Conservation (phyloP, 1,140 invertebrate species). For the Drosophila athabasca region DNA sequence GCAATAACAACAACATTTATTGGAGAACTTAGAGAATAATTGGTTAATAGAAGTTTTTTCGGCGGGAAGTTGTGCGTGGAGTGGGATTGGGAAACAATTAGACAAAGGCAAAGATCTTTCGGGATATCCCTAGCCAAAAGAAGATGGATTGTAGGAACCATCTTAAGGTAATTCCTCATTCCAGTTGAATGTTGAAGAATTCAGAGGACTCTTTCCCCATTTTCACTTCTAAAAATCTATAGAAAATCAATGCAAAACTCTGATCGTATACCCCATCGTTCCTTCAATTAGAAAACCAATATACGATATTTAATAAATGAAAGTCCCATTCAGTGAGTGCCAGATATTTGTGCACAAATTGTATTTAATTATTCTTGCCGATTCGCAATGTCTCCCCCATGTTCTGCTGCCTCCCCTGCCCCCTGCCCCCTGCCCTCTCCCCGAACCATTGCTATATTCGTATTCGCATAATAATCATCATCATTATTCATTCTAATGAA, state of each 20-base stretch:
- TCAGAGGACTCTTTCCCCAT: neutral
- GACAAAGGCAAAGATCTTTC: no score
- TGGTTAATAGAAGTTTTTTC: neutral
- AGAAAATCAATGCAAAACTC: conserved; percentile 10
- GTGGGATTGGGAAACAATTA: no score
- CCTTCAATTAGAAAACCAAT: no score
- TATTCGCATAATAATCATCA: conserved; percentile 43
- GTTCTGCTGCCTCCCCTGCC: no score
- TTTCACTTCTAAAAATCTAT: neutral
- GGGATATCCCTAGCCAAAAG: no score
- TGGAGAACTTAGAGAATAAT: conserved; percentile 39
- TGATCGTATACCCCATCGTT: no score
- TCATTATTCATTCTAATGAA: conserved; percentile 60
- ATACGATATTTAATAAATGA: no score
- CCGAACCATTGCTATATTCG: neutral
- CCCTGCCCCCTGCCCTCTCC: conserved; percentile 26
- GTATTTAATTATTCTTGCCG: conserved; percentile 52
- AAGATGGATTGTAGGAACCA: no score
- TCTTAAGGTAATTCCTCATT: no score
- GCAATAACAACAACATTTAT: conserved; percentile 44
- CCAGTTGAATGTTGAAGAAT: no score
- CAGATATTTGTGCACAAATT: conserved; percentile 28
- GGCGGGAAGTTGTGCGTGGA: neutral
- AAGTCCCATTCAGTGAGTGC: conserved; percentile 12
- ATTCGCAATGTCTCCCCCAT: conserved; percentile 42